Percentiles rank a stretch among this genome's conserved stretches.
Conservation (phyloP, 2,113 vertebrate genomes). For the Thalassarche chlororhynchos region DNA sequence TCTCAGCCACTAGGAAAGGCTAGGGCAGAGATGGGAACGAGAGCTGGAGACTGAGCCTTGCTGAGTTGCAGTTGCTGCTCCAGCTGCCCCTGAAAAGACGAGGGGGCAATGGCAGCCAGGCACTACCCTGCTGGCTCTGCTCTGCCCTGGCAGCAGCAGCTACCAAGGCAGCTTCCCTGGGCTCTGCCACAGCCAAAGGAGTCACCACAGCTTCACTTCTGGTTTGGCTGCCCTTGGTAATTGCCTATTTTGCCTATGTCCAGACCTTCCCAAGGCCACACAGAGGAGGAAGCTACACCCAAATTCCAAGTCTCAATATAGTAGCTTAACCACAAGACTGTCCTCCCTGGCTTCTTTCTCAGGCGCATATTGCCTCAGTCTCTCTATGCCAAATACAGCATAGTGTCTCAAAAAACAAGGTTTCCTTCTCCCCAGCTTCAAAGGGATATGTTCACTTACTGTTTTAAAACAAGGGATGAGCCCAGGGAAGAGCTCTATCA, state of each 20-base stretch:
- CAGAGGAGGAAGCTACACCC: background rate
- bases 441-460: background rate
- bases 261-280: background rate
- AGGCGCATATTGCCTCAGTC: background rate
- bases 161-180: background rate
- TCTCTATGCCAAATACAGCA: background rate
- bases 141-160: background rate
- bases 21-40: background rate
- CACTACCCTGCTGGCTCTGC: background rate
- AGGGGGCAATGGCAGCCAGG: background rate
- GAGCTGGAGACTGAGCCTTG: background rate
- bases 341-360: background rate
- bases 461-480: background rate
- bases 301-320: slow-evolving; percentile 7
- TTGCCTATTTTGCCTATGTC: background rate
- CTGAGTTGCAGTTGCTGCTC: background rate
- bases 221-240: background rate
- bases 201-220: background rate
- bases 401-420: background rate
- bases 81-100: background rate
- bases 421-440: background rate
- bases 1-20: background rate
- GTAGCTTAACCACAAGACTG: background rate
- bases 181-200: background rate
- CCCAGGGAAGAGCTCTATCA: background rate